These are phyloP conservation scores for Sycophila texana DNA, from an alignment of 2,888 invertebrate species.

Conservation along the genomic window DNA sequence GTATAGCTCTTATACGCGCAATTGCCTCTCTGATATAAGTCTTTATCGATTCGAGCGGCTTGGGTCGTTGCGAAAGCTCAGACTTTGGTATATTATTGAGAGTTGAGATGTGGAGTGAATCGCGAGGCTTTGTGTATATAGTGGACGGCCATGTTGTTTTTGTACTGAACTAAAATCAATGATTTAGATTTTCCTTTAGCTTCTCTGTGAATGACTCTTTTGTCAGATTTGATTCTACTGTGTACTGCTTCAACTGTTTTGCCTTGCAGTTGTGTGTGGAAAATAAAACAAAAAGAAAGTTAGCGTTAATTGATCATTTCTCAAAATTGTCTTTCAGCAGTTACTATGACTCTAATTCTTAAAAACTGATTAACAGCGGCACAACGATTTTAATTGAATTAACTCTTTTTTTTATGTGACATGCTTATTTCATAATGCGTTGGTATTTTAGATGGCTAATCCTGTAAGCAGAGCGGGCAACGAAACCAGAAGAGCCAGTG, in stretches of 20 bases:
- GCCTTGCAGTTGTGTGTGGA: no score
- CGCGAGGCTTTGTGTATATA: not conserved
- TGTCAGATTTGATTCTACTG: not conserved
- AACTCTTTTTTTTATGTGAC: not conserved
- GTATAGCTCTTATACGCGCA: conserved; percentile 56
- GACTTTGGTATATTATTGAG: no score
- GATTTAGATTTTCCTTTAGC: not conserved
- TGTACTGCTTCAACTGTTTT: not conserved
- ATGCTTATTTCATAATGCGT: not conserved
- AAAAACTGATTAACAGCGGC: not conserved
- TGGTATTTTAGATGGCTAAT: conserved; percentile 29
- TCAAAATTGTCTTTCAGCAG: no score
- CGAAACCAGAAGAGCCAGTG: conserved; percentile 76
- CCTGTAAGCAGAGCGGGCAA: conserved; percentile 9
- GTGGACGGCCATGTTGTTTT: conserved; percentile 43
- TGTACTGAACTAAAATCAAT: not conserved
- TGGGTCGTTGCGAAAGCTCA: not conserved
- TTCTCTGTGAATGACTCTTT: not conserved
- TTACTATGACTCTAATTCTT: not conserved
- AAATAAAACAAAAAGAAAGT: no score
- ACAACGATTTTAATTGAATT: not conserved
- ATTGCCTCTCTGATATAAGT: no score
- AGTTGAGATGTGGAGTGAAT: not conserved
- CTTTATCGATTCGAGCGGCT: not conserved
- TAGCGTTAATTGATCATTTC: no score